phyloP scores from a whole-genome alignment of 2,113 vertebrate species.

The Neodontobutis hainanensis region DNA sequence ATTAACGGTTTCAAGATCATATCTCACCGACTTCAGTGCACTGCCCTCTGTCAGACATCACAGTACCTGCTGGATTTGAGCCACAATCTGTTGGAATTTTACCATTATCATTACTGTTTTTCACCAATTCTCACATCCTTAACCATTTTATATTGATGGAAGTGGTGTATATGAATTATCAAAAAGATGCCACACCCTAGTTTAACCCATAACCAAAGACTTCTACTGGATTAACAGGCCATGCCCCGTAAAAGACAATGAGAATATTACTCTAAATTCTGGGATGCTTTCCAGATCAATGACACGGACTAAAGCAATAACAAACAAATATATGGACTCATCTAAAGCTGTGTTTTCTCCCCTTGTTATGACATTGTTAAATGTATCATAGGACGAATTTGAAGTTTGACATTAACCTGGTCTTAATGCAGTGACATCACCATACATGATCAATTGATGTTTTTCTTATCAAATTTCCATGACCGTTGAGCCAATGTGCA shows the following conservation, averaged over 20 bases:
- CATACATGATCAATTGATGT: slow-evolving; percentile 26
- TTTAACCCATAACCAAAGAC: slow-evolving; percentile 65
- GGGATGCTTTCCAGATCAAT: slow-evolving; percentile 28
- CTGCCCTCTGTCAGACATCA: slow-evolving; percentile 57
- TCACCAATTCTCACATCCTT: slow-evolving; percentile 9
- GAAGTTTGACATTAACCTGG: slow-evolving; percentile 45
- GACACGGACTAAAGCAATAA: slow-evolving; percentile 70
- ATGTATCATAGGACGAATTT: slow-evolving; percentile 19
- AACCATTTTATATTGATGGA: slow-evolving; percentile 26
- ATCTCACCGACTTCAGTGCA: slow-evolving; percentile 38
- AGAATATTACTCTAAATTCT: slow-evolving; percentile 38
- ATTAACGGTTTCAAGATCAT: slow-evolving; percentile 25
- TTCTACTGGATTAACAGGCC: slow-evolving; percentile 35
- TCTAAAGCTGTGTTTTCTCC: slow-evolving; percentile 17
- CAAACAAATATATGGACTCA: slow-evolving; percentile 46
- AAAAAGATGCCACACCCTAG: slow-evolving; percentile 14
- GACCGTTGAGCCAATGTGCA: not conserved
- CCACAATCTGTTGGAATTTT: slow-evolving; percentile 43
- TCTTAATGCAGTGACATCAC: slow-evolving; percentile 33
- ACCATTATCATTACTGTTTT: slow-evolving; percentile 19
- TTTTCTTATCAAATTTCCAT: slow-evolving; percentile 11
- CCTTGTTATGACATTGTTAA: slow-evolving; percentile 12
- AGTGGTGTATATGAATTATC: slow-evolving; percentile 14
- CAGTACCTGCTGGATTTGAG: slow-evolving; percentile 69
- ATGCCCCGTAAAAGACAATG: slow-evolving; percentile 13